A percentile compares a stretch with the other conserved stretches of the same genome.
Evolutionary conservation across 2,797 vertebrate genomes (phyloP).

Genomic region (Protosalanx chinensis): DNA sequence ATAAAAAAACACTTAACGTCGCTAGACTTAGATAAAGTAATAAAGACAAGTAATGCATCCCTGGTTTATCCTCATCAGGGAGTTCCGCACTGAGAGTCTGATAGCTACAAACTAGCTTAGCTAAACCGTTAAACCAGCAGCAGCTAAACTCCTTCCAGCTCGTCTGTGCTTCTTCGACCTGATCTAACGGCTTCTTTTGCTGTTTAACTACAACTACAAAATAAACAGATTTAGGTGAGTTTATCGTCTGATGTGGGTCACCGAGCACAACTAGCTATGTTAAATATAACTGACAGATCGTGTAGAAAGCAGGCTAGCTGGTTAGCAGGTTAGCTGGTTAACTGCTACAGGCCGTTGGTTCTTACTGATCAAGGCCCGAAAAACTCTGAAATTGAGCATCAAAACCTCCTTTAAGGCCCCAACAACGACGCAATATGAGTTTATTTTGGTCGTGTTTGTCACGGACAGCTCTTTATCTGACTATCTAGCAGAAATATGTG

Average conservation of each 20-base stretch:
- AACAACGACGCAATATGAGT: constrained; percentile 46
- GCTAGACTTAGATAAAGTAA: constrained; percentile 52
- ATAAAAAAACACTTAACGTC: constrained; percentile 36
- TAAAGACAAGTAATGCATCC: constrained; percentile 74
- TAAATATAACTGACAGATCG: background rate
- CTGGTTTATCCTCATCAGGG: constrained; percentile 63
- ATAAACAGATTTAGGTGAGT: constrained; percentile 67
- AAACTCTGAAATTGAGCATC: constrained; percentile 58
- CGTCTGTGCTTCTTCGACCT: constrained; percentile 50
- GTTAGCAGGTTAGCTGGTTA: constrained; percentile 30
- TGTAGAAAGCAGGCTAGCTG: constrained; percentile 3
- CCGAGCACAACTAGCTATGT: constrained; percentile 6
- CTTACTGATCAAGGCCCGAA: constrained; percentile 54
- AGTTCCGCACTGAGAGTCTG: constrained; percentile 65
- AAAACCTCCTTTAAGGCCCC: constrained; percentile 60
- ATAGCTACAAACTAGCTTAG: constrained; percentile 60
- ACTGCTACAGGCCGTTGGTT: constrained; percentile 16
- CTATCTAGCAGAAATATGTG: background rate
- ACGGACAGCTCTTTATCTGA: constrained; percentile 6
- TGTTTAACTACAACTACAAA: constrained; percentile 33
- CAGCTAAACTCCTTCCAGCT: constrained; percentile 40
- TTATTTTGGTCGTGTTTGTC: constrained; percentile 47
- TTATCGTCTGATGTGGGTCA: constrained; percentile 31
- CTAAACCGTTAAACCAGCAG: constrained; percentile 47
- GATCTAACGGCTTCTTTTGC: constrained; percentile 37